Evolutionary conservation across 2,888 invertebrate genomes (phyloP), one percentile per base, ranked within the genome.

Genomic region (Drosophila neonasuta): DNA sequence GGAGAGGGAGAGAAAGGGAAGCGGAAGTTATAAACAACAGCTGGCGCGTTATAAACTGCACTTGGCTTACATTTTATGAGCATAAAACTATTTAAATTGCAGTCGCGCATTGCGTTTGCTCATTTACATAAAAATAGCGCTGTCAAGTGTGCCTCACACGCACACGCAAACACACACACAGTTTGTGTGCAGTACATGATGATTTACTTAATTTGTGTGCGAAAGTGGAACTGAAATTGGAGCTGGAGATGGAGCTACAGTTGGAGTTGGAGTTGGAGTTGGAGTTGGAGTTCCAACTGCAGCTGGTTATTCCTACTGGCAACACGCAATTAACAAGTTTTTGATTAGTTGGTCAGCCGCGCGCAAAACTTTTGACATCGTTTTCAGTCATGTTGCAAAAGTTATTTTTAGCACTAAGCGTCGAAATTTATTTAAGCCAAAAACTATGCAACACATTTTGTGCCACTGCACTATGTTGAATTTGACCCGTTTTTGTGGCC

Each of bases 341-440:
- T 68, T 80, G 80, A 80, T 80, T 83, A 83, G 80, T 83, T 83
- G 80, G 83, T 75, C 79, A 84, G 77, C 71, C 68, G 81, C 74
- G 81, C 66, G 69, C 67, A 67, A 79, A 83, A 77, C 68, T 72
- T 84, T 81, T 72, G 77, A 74, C 79, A 77, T 74, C 70, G 68
- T 84, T 84, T 77, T 79, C 72, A 71, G 68, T 49, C 55, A 45
- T 54, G 74, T 67, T 67, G 57, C 58, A 59, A 67, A 76, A 73
- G 66, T 73, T 76, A 56, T 67, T 64, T 63, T 59, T 48, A 67
- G 29, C 63, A 69, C 60, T 77, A 62, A 67, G 62, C 58, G 60
- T 75, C 29, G 46, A 69, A 74, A 66, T 77, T 71, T 75, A 71
- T 73, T 71, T 61, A 60, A 72, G 76, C 79, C 56, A 59, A 61